A percentile compares a stretch with the other conserved stretches of the same genome.
These are phyloP conservation scores for Gracilinanus agilis DNA, from an alignment of 2,113 vertebrate genomes.

Conservation along the genomic window DNA sequence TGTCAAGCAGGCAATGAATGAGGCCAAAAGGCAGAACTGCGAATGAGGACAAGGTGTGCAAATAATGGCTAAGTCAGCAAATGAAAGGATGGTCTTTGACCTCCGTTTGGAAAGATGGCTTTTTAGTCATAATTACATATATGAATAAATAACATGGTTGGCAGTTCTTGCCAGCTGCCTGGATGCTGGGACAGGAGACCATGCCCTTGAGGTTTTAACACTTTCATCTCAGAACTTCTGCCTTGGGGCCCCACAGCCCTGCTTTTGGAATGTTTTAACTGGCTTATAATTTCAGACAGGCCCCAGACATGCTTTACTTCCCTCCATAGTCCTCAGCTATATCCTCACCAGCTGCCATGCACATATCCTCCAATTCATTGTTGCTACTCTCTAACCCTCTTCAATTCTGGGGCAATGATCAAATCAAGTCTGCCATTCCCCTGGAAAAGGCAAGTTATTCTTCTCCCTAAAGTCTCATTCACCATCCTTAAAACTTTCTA, in stretches of 20 bases:
- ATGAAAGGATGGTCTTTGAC: neutral
- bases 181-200: neutral
- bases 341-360: neutral
- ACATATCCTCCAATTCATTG: neutral
- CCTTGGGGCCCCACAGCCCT: neutral
- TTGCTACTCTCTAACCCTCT: neutral
- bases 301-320: neutral
- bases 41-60: neutral
- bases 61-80: neutral
- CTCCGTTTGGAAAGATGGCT: neutral
- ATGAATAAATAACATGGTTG: neutral
- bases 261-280: neutral
- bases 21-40: neutral
- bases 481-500: neutral
- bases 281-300: neutral
- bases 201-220: conserved; percentile 1
- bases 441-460: neutral
- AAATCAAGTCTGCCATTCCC: neutral
- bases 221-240: neutral
- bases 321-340: neutral
- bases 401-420: neutral
- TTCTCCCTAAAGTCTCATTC: neutral
- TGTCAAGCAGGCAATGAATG: neutral
- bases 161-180: neutral
- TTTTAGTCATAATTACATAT: conserved; percentile 2